Base-by-base conservation (phyloP, 53 echinoderm and acorn worm species). In the Actinopyga echinites region DNA sequence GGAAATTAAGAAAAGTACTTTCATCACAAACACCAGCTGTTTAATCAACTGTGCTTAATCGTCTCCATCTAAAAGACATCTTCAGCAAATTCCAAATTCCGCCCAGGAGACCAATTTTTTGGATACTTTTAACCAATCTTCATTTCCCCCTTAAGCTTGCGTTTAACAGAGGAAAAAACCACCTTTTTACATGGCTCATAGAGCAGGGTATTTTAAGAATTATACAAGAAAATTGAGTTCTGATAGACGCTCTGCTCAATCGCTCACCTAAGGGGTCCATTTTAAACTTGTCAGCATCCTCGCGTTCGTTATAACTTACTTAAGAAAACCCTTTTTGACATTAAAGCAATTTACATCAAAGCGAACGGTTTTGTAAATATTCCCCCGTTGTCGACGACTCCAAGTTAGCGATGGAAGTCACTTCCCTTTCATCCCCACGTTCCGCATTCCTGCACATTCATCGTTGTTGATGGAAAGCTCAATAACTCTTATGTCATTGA, bases 311-410 rank as follows among this genome's bases (percentile, higher is more conserved):
- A 71, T 71, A 71, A 71, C 71, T 71, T 71, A 71, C 44, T 71
- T 71, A 71, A 42, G 71, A 44, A 71, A 44, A 71, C 42, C 71
- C 71, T 26, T 71, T 71, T 71, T 71, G 71, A 71, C 71, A 71
- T 71, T 71, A 71, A 42, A 71, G 71, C 71, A 71, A 71, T 71
- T 71, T 71, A 71, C 71, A 71, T 71, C 71, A 71, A n/a, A 71
- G 71, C 13, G 71, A 71, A 42, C 43, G 71, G 44, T 71, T 71
- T 33, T 40, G 71, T 71, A 71, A 71, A 71, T 71, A 71, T 42
- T 40, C 71, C 28, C 49, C 49, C 49, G 49, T 49, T 49, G 49
- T 49, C 49, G 49, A 13, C 49, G 17, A 49, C 49, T 49, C 49
- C 49, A 49, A 49, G 49, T 49, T 49, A 49, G 49, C 49, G 49